phyloP scores from a whole-genome alignment of 2,888 invertebrate species.

The Drosophila ochracea region DNA sequence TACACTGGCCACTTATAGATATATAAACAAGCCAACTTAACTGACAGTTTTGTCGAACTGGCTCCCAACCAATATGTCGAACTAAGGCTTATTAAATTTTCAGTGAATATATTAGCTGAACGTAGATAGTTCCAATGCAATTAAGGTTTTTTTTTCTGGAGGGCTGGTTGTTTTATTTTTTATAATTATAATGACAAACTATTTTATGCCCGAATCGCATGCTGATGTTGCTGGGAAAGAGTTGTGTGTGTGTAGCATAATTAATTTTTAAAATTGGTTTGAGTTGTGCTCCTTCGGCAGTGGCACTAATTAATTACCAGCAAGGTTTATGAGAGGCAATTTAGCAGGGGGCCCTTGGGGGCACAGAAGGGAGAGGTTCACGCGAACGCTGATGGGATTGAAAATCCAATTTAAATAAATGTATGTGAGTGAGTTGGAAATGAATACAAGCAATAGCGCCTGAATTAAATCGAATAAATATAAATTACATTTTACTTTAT shows the following conservation, averaged over 20 bases:
- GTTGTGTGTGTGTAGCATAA: not conserved
- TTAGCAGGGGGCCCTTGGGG: not conserved
- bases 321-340: not conserved
- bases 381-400: not conserved
- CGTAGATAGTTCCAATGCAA: not conserved
- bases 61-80: not conserved
- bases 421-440: no score
- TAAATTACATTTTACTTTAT: not conserved
- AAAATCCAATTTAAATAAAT: not conserved
- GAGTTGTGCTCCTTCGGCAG: not conserved
- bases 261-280: conserved; percentile 1
- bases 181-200: not conserved
- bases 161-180: not conserved
- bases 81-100: not conserved
- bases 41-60: not conserved
- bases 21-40: not conserved
- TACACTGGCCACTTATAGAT: conserved; percentile 1
- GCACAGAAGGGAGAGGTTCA: not conserved
- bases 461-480: not conserved
- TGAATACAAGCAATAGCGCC: not conserved
- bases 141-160: not conserved
- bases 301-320: conserved; percentile 6
- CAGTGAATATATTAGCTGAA: not conserved
- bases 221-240: not conserved
- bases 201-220: not conserved